Conservation (phyloP, 2,113 vertebrate species). For the Rhodinocichla rosea region DNA sequence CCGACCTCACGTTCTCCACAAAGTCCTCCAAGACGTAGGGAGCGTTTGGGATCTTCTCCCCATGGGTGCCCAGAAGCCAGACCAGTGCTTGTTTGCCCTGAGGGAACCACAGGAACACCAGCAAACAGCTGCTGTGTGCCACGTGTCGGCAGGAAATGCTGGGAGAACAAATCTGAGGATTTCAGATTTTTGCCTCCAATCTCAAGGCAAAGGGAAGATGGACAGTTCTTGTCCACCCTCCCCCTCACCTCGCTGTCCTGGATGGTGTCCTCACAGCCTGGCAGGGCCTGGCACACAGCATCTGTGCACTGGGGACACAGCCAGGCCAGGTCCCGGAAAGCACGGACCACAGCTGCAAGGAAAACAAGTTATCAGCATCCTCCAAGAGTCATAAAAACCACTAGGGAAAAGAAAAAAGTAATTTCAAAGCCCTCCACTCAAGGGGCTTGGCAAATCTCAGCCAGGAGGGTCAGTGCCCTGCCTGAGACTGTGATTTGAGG, state of each 20-base stretch:
- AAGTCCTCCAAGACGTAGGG: constrained; percentile 91
- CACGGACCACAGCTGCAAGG: constrained; percentile 85
- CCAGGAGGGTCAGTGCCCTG: not conserved
- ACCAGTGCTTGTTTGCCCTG: constrained; percentile 92
- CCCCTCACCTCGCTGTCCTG: constrained; percentile 86
- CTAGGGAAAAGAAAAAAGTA: not conserved
- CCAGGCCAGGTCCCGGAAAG: constrained; percentile 92
- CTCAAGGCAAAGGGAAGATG: not conserved
- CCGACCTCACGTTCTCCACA: constrained; percentile 83
- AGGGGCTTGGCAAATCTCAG: not conserved
- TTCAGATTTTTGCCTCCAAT: not conserved
- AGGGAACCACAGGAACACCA: not conserved
- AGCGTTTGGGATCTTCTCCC: constrained; percentile 81
- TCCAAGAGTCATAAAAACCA: not conserved
- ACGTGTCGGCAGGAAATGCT: fast-evolving
- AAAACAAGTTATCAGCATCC: not conserved
- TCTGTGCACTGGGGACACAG: constrained; percentile 87
- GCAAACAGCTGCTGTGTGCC: not conserved
- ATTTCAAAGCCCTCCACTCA: not conserved
- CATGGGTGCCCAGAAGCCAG: constrained; percentile 89
- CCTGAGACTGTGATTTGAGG: not conserved
- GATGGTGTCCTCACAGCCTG: constrained; percentile 84
- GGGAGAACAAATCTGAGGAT: not conserved
- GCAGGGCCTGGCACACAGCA: constrained; percentile 83
- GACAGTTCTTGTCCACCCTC: not conserved